phyloP scores from a whole-genome alignment of 2,888 invertebrate genomes.

The Andrena dorsata region DNA sequence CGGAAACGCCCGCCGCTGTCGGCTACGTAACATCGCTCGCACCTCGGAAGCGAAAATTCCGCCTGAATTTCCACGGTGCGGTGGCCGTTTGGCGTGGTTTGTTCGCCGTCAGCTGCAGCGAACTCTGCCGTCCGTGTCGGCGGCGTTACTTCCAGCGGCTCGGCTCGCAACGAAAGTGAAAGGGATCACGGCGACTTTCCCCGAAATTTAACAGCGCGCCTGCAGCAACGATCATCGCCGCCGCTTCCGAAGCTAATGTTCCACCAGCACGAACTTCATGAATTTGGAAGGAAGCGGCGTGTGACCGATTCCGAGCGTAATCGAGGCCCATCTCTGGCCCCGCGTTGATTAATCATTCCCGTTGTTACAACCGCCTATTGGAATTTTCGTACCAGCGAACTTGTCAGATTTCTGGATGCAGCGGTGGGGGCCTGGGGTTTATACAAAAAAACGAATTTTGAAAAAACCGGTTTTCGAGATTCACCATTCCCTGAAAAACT shows the following conservation, averaged over 20 bases:
- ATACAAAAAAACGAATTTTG: too few species aligned
- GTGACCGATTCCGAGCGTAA: slow-evolving; percentile 53
- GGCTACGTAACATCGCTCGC: background rate
- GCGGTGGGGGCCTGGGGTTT: background rate
- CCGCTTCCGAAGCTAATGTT: slow-evolving; percentile 63
- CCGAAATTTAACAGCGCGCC: slow-evolving; percentile 37
- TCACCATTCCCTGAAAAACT: too few species aligned
- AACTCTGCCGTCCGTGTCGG: slow-evolving; percentile 18
- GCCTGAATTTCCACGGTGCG: slow-evolving; percentile 17
- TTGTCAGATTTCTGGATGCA: background rate
- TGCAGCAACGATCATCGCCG: slow-evolving; percentile 14
- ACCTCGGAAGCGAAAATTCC: slow-evolving; percentile 3
- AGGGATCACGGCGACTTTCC: slow-evolving; percentile 64
- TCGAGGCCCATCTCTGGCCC: slow-evolving; percentile 24
- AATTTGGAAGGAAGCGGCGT: slow-evolving; percentile 67
- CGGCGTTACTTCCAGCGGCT: slow-evolving; percentile 29
- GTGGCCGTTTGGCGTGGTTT: background rate
- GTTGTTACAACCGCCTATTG: slow-evolving; percentile 3
- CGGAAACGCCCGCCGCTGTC: slow-evolving; percentile 16
- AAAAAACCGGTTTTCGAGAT: too few species aligned
- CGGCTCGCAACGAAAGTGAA: slow-evolving; percentile 60
- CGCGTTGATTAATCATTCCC: slow-evolving; percentile 51
- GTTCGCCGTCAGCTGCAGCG: slow-evolving; percentile 19
- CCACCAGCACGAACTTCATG: slow-evolving; percentile 67
- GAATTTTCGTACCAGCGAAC: background rate